Conservation (phyloP, 2,888 invertebrate species). For the Trissolcus brochymenae region DNA sequence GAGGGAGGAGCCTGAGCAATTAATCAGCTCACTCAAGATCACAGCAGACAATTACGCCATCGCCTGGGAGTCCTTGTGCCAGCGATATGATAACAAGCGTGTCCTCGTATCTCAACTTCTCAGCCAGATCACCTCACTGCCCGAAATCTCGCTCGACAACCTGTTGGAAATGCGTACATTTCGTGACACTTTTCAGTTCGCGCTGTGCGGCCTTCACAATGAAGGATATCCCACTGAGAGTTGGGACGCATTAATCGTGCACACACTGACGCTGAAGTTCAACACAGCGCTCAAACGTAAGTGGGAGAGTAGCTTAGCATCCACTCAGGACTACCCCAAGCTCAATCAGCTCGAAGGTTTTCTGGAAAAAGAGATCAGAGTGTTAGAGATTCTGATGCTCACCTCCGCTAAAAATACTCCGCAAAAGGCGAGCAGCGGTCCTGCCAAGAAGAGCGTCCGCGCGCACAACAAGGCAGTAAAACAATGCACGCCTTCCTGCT, state of each 20-base stretch:
- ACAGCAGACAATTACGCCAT: neutral
- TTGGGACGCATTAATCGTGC: neutral
- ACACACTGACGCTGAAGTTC: neutral
- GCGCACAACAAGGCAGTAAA: neutral
- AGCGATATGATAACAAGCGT: constrained; percentile 9
- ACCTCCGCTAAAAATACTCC: neutral
- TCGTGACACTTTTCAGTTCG: neutral
- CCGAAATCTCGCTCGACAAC: neutral
- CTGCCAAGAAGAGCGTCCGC: neutral
- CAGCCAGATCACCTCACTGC: neutral
- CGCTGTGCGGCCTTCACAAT: neutral
- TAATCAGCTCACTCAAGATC: neutral
- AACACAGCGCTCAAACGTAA: neutral
- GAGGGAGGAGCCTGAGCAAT: neutral
- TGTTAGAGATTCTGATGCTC: neutral
- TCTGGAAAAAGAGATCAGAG: neutral
- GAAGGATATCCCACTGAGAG: neutral
- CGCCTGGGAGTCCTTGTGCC: neutral
- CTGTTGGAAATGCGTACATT: neutral
- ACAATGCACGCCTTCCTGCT: neutral
- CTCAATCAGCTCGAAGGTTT: neutral
- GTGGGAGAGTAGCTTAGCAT: neutral
- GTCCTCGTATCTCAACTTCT: neutral
- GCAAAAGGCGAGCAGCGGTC: neutral
- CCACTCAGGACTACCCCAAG: neutral